Percentiles rank a stretch among this genome's conserved stretches.
Conservation (phyloP, 2,888 invertebrate species). For the Branchellion lobata region DNA sequence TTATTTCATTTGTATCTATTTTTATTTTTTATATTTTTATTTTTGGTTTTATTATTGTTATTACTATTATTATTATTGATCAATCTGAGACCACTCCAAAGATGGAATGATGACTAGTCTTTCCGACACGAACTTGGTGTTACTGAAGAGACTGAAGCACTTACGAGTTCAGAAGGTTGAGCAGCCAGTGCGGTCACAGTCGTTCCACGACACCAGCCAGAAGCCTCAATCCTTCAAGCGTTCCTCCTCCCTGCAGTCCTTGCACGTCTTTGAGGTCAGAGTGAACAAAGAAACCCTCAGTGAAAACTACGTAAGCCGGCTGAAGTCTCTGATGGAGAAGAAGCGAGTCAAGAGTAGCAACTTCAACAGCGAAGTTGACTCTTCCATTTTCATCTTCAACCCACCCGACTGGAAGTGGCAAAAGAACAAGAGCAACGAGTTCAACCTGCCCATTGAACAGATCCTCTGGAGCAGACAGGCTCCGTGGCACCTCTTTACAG, state of each 20-base stretch:
- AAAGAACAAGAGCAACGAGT: constrained; percentile 24
- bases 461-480: background rate
- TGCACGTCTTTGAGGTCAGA: too few relatives aligned
- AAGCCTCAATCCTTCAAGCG: too few relatives aligned
- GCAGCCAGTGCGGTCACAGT: too few relatives aligned
- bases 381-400: constrained; percentile 38
- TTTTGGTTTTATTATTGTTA: too few relatives aligned
- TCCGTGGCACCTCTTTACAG: constrained; percentile 32
- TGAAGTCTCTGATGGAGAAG: constrained; percentile 22
- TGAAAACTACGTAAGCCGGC: constrained; percentile 1
- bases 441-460: constrained; percentile 22
- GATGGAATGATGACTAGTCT: background rate
- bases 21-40: too few relatives aligned
- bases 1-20: too few relatives aligned
- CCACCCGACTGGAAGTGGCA: constrained; percentile 43
- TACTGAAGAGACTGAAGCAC: background rate
- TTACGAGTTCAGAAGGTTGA: too few relatives aligned
- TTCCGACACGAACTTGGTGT: constrained; percentile 1
- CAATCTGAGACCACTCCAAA: too few relatives aligned
- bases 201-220: too few relatives aligned
- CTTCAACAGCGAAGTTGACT: constrained; percentile 25
- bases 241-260: too few relatives aligned
- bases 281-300: background rate
- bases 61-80: too few relatives aligned
- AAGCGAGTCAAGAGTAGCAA: background rate